Evolutionary conservation across 2,888 invertebrate genomes (phyloP), one percentile per base, ranked within the genome.

Genomic region (Apocheima hispidaria): DNA sequence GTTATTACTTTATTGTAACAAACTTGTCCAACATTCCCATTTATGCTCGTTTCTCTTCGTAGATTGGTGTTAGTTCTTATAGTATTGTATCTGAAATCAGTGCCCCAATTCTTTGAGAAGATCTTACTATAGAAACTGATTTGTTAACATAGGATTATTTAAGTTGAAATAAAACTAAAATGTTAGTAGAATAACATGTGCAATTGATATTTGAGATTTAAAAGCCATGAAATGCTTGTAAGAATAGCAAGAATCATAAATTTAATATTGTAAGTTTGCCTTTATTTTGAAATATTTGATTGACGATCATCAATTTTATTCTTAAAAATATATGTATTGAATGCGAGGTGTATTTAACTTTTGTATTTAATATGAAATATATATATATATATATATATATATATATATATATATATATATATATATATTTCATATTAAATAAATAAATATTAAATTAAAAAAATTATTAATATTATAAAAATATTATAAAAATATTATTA

Each of bases 31-130:
- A 14, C 33, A 18, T 43, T 21, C 35, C 23, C 44, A 26, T 54
- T 44, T 36, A 23, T 33, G 26, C n/a, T 36, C 14, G 57, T 57
- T 56, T 57, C 50, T 44, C 28, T 57, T 35, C 21, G 20, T 48
- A 36, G 23, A 28, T n/a, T 43, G 36, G 16, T n/a, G 36, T 35
- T 52, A 33, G 54, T 57, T 54, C 48, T 58, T 75, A 74, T 82
- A 74, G 82, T 79, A 76, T 72, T 73, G 69, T 74, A 77, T 78
- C 74, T 46, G 36, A 57, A 57, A 49, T 40, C 60, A 60, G 66
- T 70, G 69, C 30, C 16, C 10, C 6, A 28, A 26, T 38, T 2
- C 0, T 46, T 49, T 55, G 59, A 36, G 59, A 55, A 55, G 48
- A 48, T 36, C 36, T 35, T n/a, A 18, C 5, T 38, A 20, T 30